Evolutionary conservation across 64 coral and sea anemone species (phyloP), one percentile per base, ranked within the genome.

Genomic region (Stichodactyla mertensii): DNA sequence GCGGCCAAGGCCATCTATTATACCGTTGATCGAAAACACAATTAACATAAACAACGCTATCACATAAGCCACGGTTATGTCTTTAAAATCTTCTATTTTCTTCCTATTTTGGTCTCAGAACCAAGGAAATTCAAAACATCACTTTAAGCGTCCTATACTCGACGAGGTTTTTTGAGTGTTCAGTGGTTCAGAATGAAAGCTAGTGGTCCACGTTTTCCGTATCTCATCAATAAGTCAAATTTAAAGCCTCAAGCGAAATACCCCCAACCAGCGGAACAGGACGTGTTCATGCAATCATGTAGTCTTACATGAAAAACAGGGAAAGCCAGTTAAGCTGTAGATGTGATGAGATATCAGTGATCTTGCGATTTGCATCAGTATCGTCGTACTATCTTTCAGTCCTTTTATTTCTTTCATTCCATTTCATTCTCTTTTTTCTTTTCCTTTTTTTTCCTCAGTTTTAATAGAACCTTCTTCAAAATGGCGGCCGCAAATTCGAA

Each of bases 41-140:
- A 13, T 20, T 7, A 0, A 69, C 64, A 69, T 20, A 69, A 5
- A 74, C n/a, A 10, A 74, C 12, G 62, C 62, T 66, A 6, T 74
- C 69, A 74, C 36, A 6, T 23, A 31, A n/a, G 69, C n/a, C 69
- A 74, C 69, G 26, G 69, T 74, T 74, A 74, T 74, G 69, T 74
- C 69, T 74, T 13, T 23, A 74, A 74, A 28, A 74, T 74, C 69
- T 27, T 11, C n/a, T 8, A 74, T 74, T 1, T 10, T 74, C 12
- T 74, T 74, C 69, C n/a, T 74, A 26, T 74, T 74, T 74, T 74
- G 22, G 27, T 74, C 69, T 74, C 24, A 4, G 11, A 74, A 74
- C 24, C 27, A 74, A 26, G 69, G 10, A 74, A 27, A 9, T 74
- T 74, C 24, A 74, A 74, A 74, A 74, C 69, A 27, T 74, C 10